Evolutionary conservation across 1,140 invertebrate genomes (phyloP), one percentile per base, ranked within the genome.

Genomic region (Eumaeus atala): DNA sequence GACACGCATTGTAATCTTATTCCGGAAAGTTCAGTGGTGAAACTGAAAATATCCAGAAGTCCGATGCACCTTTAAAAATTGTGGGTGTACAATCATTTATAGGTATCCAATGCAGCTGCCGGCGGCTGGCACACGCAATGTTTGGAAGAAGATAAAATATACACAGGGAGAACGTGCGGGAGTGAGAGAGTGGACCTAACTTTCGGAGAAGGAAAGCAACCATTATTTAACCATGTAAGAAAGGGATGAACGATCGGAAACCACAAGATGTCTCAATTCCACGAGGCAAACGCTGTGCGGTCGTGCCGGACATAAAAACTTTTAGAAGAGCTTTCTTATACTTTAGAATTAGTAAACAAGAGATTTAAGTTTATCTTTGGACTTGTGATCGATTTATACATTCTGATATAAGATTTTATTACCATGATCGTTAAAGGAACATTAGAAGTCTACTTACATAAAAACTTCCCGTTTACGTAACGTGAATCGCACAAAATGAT

Each of bases 251-350:
- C 54, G 72, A 83, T 87, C 81, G 78, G 84, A 84, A 87, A 87
- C 84, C 84, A 87, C 84, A 84, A 84, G 81, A 87, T 85, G 80
- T 87, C 84, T 87, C 78, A 87, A 87, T 87, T 87, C 82, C 74
- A 82, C 74, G 73, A 81, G 73, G 67, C 73, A 66, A 83, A 70
- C 67, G 68, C 73, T 83, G 83, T 83, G 83, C 74, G 84, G 81
- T 84, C 83, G 72, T 69, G 63, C 65, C 74, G 76, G 73, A 74
- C 72, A 77, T 70, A 82, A 75, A 79, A 77, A 67, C 71, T 75
- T 76, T 77, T 83, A 75, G 72, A 77, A 70, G 73, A 75, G 68
- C 61, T 70, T 77, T 79, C 59, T 71, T 74, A 72, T 73, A 65
- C 72, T 76, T 80, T 69, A 61, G 61, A 67, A 63, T 48, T 58